Percentiles rank a stretch among this genome's conserved stretches.
Conservation (phyloP, 2,113 vertebrate species). For the Oreochromis aureus region DNA sequence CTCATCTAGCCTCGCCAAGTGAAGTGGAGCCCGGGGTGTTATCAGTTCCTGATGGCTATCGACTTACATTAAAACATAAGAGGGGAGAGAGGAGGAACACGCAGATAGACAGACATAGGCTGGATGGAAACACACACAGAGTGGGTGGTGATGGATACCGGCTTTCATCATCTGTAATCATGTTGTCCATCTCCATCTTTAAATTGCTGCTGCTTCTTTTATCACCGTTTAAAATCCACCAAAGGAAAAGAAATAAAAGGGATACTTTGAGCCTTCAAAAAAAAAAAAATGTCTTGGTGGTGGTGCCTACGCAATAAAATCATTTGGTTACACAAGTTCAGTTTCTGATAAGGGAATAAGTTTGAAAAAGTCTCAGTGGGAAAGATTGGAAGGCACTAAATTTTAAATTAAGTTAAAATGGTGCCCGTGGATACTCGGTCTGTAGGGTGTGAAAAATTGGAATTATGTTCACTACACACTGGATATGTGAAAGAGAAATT, state of each 20-base stretch:
- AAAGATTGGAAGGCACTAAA: conserved; percentile 22
- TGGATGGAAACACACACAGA: conserved; percentile 52
- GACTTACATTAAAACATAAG: conserved; percentile 65
- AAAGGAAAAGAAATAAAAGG: conserved; percentile 26
- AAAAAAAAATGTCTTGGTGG: not conserved
- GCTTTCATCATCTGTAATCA: conserved; percentile 65
- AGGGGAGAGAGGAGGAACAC: conserved; percentile 6
- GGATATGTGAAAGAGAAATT: conserved; percentile 6
- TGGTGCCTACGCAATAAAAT: conserved; percentile 36
- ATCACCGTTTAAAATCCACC: conserved; percentile 44
- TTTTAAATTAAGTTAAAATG: conserved; percentile 35
- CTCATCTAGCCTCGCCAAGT: conserved; percentile 30
- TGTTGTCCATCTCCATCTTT: conserved; percentile 58
- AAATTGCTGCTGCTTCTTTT: conserved; percentile 35
- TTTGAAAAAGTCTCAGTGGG: conserved; percentile 17
- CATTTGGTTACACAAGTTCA: conserved; percentile 39
- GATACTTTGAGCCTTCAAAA: conserved; percentile 21
- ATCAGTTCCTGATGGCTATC: conserved; percentile 61
- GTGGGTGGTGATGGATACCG: conserved; percentile 56
- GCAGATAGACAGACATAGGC: conserved; percentile 26
- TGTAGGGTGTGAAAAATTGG: conserved; percentile 23
- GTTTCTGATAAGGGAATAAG: conserved; percentile 44
- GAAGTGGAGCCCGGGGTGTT: conserved; percentile 34
- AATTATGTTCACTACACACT: conserved; percentile 28
- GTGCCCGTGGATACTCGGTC: conserved; percentile 4